Evolutionary conservation across 1,140 invertebrate species (phyloP), one percentile per base, ranked within the genome.

Genomic region (Sycophila sp.): DNA sequence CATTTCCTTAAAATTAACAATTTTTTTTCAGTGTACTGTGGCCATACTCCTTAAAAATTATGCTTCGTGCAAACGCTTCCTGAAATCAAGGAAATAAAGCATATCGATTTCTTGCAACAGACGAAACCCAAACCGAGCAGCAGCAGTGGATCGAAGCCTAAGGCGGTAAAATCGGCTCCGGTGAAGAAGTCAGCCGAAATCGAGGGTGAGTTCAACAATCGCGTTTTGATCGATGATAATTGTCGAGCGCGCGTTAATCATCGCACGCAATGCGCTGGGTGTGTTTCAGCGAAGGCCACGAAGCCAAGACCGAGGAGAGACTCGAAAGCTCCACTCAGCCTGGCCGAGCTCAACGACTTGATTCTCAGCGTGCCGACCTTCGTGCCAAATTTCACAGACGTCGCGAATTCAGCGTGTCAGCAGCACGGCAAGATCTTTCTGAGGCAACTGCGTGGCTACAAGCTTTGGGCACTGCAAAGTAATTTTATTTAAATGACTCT

Each of bases 381-480:
- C 82, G 87, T 91, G 74, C 89, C 89, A 69, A 91, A 91, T 86
- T 90, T 90, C 77, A 88, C 88, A 60, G 86, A 87, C 64, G 87
- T 90, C 67, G 87, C 89, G 75, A 87, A 90, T 81, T 81, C 87
- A 32, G 88, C 89, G 78, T 92, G 91, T 83, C 87, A 90, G 74
- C 87, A 90, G 75, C 90, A 92, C 63, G 87, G 91, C 49, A 89
- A 90, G 79, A 90, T 91, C 75, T 88, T 91, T 71, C 80, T 91
- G 65, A 85, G 89, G 67, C 90, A 92, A 81, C 81, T 92, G 73
- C 88, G 89, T 36, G 89, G 89, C 30, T 87, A 89, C 55, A 91
- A 91, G 83, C 74, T 92, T 58, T 92, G 91, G 91, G 90, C 90
- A 51, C 80, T 92, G 71, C 90, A 91, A 85, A 92, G 91, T 91